phyloP scores from a whole-genome alignment of 2,888 invertebrate species.

The Andrena fulva region DNA sequence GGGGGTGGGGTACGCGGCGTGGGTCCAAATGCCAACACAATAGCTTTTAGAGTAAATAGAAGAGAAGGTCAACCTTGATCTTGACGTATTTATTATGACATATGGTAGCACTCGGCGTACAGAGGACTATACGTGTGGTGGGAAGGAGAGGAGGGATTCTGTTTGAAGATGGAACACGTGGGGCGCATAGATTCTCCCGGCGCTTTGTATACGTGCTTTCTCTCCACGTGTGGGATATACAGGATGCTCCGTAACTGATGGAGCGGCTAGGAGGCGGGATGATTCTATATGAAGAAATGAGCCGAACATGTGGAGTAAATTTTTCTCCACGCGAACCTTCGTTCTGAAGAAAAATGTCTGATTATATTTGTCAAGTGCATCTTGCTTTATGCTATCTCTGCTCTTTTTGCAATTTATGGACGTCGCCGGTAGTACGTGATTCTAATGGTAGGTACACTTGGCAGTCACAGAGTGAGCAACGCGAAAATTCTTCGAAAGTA shows the following conservation, averaged over 20 bases:
- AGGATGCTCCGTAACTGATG: background rate
- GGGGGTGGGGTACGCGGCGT: constrained; percentile 1
- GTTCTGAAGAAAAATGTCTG: too few relatives aligned
- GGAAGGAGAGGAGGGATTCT: background rate
- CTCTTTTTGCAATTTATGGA: too few relatives aligned
- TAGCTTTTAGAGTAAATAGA: constrained; percentile 23
- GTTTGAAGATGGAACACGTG: background rate
- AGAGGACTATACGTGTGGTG: background rate
- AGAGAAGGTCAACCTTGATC: constrained; percentile 43
- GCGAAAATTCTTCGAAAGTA: too few relatives aligned
- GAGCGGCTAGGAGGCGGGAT: background rate
- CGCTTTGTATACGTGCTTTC: constrained; percentile 16
- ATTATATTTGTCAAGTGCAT: too few relatives aligned
- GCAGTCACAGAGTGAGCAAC: too few relatives aligned
- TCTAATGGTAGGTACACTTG: too few relatives aligned
- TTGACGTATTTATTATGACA: constrained; percentile 25
- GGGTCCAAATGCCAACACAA: background rate
- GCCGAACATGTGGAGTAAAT: too few relatives aligned
- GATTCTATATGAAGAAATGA: background rate
- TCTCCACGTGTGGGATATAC: constrained; percentile 39
- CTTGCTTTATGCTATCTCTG: too few relatives aligned
- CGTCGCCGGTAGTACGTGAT: too few relatives aligned
- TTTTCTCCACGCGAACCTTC: too few relatives aligned
- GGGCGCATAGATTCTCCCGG: background rate
- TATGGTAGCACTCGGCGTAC: background rate